A percentile compares a stretch with the other conserved stretches of the same genome.
phyloP scores from a whole-genome alignment of 2,888 invertebrate genomes.

The Plutella xylostella region DNA sequence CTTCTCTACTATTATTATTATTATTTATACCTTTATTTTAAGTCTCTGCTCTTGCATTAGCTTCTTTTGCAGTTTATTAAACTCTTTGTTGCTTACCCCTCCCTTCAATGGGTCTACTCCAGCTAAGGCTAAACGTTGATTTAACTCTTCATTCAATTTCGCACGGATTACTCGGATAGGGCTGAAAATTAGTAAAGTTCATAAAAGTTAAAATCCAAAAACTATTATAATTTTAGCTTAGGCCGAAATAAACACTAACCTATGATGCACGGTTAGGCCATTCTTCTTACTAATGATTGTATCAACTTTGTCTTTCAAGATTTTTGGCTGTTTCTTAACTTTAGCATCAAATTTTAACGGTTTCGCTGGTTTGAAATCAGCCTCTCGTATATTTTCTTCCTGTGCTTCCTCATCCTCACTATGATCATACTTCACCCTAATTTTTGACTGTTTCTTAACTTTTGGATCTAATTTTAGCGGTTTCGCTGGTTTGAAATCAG shows the following conservation, averaged over 20 bases:
- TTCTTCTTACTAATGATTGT: slow-evolving; percentile 12
- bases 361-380: too few relatives aligned
- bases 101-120: slow-evolving; percentile 75
- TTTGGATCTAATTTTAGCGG: background rate
- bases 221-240: background rate
- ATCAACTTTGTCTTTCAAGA: background rate
- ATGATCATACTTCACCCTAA: background rate
- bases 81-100: slow-evolving; percentile 66
- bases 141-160: slow-evolving; percentile 60
- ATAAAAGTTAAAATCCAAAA: too few relatives aligned
- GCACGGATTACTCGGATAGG: slow-evolving; percentile 52
- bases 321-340: background rate
- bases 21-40: slow-evolving; percentile 64
- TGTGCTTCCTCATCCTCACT: background rate
- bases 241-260: slow-evolving; percentile 18
- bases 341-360: background rate
- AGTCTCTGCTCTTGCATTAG: slow-evolving; percentile 69
- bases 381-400: background rate
- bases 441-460: background rate
- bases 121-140: slow-evolving; percentile 64
- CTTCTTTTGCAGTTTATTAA: slow-evolving; percentile 66
- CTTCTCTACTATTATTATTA: too few relatives aligned
- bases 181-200: slow-evolving; percentile 36
- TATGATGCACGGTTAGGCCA: slow-evolving; percentile 19
- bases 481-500: too few relatives aligned